Evolutionary conservation across 2,797 vertebrate species (phyloP).

Genomic region (Tokudaia muenninki): DNA sequence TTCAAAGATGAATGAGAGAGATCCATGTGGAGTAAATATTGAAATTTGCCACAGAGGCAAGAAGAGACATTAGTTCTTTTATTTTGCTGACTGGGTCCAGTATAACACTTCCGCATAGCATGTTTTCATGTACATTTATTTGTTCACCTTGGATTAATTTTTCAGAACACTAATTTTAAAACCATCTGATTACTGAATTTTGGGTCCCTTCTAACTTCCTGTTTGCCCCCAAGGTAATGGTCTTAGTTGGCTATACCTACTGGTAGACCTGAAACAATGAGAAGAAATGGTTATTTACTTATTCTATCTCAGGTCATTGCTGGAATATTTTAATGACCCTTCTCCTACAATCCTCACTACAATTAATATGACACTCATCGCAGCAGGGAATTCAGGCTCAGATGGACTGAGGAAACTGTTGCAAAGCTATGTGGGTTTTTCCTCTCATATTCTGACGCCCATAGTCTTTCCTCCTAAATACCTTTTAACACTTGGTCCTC

Average conservation of each 20-base stretch:
- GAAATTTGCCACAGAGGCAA: background rate
- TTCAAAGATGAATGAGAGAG: background rate
- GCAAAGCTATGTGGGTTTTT: background rate
- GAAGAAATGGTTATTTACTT: background rate
- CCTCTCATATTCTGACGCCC: background rate
- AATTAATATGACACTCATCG: background rate
- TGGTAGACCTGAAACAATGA: background rate
- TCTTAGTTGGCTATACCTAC: background rate
- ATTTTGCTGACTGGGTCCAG: background rate
- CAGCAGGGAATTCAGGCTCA: background rate
- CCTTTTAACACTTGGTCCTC: background rate
- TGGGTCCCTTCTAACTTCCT: background rate
- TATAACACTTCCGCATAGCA: background rate
- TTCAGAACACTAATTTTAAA: too few relatives aligned
- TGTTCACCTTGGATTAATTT: background rate
- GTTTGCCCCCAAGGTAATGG: background rate
- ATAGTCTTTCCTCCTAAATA: background rate
- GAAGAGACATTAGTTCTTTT: background rate
- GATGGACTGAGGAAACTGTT: background rate
- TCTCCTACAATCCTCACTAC: background rate
- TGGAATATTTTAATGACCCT: background rate
- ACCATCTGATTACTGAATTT: conserved; percentile 65
- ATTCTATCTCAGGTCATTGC: background rate
- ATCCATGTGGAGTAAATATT: background rate
- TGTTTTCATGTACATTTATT: background rate